Evolutionary conservation across 2,888 invertebrate species (phyloP), one percentile per base, ranked within the genome.

Genomic region (Thelaira solivaga): DNA sequence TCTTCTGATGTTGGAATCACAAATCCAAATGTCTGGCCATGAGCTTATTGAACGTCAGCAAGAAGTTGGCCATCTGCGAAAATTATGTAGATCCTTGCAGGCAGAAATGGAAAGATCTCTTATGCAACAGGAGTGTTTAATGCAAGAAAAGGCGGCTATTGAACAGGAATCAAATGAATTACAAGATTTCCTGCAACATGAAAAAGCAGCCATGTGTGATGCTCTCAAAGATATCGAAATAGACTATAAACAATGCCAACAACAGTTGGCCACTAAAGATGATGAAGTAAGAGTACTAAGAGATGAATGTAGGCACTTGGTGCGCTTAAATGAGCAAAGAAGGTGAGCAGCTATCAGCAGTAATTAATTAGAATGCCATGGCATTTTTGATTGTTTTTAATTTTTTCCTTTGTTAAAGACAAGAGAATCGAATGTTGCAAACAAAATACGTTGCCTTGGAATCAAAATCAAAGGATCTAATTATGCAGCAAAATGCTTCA

Each of bases 151-250:
- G 81, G 91, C 93, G 75, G 95, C 95, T 83, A 91, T 94, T 22
- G 96, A 96, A 87, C 92, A 91, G 18, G 96, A 96, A 87, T 93
- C 95, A 26, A 91, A 91, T 2, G 96, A 97, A 89, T 91, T 96
- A 90, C 95, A 96, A 86, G 96, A 96, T 85, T 97, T 97, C 87
- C 91, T 96, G 80, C 95, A 95, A 83, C 94, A 94, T 8, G 96
- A 97, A 89, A 96, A 96, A 83, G 91, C 92, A 4, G 93, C 95
- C 7, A 90, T 96, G 82, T 91, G 92, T 20, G 96, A 96, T 85
- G 93, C 95, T 0, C 90, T 96, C 45, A 92, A 93, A 41, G 96
- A 96, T 81, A 90, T 94, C 1, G 96, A 96, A 80, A 68, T 71
- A n/a, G 88, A 87, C 31, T 84, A 85, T 83, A 82, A 84, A 83